These are phyloP conservation scores for Thymallus thymallus DNA, from an alignment of 2,113 vertebrate species.

Conservation along the genomic window DNA sequence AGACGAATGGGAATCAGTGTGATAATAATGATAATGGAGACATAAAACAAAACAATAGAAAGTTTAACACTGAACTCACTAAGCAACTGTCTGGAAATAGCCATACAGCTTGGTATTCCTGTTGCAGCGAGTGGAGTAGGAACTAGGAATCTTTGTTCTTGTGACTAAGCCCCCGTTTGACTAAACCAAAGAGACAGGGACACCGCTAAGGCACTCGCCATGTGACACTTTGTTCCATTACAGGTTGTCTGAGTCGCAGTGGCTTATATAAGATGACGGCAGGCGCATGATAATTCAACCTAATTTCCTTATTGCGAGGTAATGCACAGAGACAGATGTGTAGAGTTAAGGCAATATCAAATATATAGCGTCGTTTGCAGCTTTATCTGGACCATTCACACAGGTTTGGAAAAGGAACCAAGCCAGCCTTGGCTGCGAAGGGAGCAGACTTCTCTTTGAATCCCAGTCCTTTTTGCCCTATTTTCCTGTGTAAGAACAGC, in stretches of 20 bases:
- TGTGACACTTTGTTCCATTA: constrained; percentile 26
- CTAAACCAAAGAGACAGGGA: background rate
- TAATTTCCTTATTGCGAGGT: constrained; percentile 39
- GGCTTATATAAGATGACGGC: constrained; percentile 25
- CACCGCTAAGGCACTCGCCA: constrained; percentile 1
- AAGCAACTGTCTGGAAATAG: background rate
- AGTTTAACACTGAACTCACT: background rate
- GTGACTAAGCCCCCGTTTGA: constrained; percentile 2
- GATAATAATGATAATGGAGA: constrained; percentile 18
- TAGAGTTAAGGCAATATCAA: constrained; percentile 43
- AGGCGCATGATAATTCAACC: constrained; percentile 29
- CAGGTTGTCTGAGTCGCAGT: constrained; percentile 11
- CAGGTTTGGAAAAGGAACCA: constrained; percentile 38
- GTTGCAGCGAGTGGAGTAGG: background rate
- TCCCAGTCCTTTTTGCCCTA: constrained; percentile 30
- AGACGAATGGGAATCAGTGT: constrained; percentile 19
- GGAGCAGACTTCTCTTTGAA: constrained; percentile 45
- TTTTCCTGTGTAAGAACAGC: constrained; percentile 40
- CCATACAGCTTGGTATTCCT: background rate
- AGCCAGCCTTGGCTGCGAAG: constrained; percentile 26
- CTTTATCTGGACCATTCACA: constrained; percentile 41
- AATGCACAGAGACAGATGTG: constrained; percentile 47
- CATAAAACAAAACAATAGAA: background rate
- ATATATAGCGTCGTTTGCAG: constrained; percentile 44
- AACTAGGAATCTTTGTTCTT: constrained; percentile 8